Evolutionary conservation across 2,113 vertebrate genomes (phyloP).

Genomic region (Lota lota): DNA sequence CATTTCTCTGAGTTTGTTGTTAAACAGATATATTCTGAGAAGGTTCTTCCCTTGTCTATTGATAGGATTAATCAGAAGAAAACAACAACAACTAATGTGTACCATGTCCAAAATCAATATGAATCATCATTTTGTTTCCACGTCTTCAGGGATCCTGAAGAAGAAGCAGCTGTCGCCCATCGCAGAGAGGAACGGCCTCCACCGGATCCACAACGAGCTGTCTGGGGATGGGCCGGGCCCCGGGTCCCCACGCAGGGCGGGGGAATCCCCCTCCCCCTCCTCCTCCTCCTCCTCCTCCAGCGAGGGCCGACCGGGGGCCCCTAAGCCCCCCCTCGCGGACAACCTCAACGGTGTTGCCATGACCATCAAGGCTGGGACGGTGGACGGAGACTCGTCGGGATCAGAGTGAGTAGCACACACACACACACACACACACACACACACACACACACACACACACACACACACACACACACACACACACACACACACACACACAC

Average conservation of each 20-base stretch:
- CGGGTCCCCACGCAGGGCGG: conserved; percentile 62
- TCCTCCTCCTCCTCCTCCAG: conserved; percentile 79
- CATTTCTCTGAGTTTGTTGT: no score
- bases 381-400: conserved; percentile 89
- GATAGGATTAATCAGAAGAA: neutral
- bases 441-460: no score
- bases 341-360: conserved; percentile 81
- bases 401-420: conserved; percentile 85
- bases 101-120: neutral
- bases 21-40: no score
- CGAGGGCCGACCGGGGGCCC: conserved; percentile 54
- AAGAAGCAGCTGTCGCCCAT: conserved; percentile 84
- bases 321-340: conserved; percentile 71
- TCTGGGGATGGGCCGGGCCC: conserved; percentile 57
- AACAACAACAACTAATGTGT: neutral
- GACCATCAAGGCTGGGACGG: conserved; percentile 83
- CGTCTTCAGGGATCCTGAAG: conserved; percentile 83
- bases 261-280: no score
- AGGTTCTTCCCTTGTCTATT: neutral
- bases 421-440: neutral
- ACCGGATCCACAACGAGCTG: conserved; percentile 72
- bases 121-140: neutral
- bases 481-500: no score
- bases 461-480: no score
- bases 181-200: conserved; percentile 80